Evolutionary conservation across 2,113 vertebrate genomes (phyloP).

Genomic region (Cephalopterus ornatus): DNA sequence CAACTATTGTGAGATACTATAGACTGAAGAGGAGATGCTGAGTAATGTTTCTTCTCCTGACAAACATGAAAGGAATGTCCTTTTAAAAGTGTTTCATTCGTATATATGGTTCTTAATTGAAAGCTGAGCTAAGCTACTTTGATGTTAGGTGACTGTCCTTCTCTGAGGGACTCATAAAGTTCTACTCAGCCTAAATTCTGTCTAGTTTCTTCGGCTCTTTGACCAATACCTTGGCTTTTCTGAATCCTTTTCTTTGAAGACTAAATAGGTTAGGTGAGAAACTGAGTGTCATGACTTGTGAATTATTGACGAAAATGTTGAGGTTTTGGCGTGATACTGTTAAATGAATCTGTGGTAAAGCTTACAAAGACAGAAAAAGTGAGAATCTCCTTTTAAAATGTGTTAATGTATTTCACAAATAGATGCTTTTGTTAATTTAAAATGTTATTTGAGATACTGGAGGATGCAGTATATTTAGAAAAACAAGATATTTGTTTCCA

Average conservation of each 20-base stretch:
- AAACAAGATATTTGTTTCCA: background rate
- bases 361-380: background rate
- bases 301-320: background rate
- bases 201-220: background rate
- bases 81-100: background rate
- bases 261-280: background rate
- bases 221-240: background rate
- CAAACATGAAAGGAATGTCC: background rate
- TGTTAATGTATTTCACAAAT: background rate
- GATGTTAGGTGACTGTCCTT: background rate
- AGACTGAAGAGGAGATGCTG: background rate
- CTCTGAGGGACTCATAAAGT: background rate
- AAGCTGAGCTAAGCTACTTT: background rate
- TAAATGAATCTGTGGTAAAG: background rate
- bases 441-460: background rate
- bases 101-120: background rate
- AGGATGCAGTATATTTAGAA: background rate
- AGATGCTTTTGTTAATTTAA: background rate
- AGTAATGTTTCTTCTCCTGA: background rate
- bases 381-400: background rate
- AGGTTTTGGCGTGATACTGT: background rate
- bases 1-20: background rate
- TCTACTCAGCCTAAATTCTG: background rate
- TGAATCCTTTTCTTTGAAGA: background rate
- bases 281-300: background rate